Percentiles rank a stretch among this genome's conserved stretches.
Conservation (phyloP, 2,113 vertebrate genomes). For the Oryzias curvinotus region DNA sequence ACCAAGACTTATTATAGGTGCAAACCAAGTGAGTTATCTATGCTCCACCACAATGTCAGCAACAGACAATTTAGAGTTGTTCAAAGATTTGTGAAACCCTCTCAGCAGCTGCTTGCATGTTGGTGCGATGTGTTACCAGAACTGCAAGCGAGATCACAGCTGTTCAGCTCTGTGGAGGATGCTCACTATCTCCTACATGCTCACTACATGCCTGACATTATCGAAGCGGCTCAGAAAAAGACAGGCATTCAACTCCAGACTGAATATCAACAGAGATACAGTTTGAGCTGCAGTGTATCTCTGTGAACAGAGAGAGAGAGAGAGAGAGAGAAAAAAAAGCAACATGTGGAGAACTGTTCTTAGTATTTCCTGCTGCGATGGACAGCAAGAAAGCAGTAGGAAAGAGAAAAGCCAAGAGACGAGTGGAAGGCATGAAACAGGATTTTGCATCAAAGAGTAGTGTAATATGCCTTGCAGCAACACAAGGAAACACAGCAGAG, state of each 20-base stretch:
- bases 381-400: slow-evolving; percentile 31
- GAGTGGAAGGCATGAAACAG: slow-evolving; percentile 9
- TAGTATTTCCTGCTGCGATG: slow-evolving; percentile 48
- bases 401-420: slow-evolving; percentile 16
- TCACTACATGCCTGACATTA: slow-evolving; percentile 51
- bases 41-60: slow-evolving; percentile 14
- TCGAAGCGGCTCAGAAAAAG: slow-evolving; percentile 47
- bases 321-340: slow-evolving; percentile 7
- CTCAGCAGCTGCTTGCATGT: slow-evolving; percentile 34
- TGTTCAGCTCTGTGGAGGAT: slow-evolving; percentile 28
- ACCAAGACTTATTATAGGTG: slow-evolving; percentile 24
- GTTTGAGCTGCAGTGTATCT: slow-evolving; percentile 34
- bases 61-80: slow-evolving; percentile 3
- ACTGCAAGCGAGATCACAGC: slow-evolving; percentile 32
- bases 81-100: slow-evolving; percentile 9
- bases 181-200: slow-evolving; percentile 42
- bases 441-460: slow-evolving; percentile 23
- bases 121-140: slow-evolving; percentile 39
- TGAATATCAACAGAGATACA: slow-evolving; percentile 34
- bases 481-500: slow-evolving; percentile 37
- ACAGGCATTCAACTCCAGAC: slow-evolving; percentile 35
- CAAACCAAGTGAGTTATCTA: slow-evolving; percentile 27
- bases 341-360: slow-evolving; percentile 25
- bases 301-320: slow-evolving; percentile 24
- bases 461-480: slow-evolving; percentile 31